These are phyloP conservation scores for Lanistes nyassanus DNA, from an alignment of 1,140 invertebrate genomes.

Conservation along the genomic window DNA sequence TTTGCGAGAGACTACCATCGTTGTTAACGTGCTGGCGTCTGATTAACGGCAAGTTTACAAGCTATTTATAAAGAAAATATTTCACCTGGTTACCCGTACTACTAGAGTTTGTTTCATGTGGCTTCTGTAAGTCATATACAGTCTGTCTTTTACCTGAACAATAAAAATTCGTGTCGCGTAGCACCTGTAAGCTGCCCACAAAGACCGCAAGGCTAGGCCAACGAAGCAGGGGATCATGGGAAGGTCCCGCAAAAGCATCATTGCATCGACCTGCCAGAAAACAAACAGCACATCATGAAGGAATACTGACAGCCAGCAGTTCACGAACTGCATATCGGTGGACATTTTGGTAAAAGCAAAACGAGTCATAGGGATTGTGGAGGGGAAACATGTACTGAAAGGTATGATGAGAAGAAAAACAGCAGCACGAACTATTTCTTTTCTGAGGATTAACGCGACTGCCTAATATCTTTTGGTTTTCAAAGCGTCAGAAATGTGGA, in stretches of 20 bases:
- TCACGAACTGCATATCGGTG: not conserved
- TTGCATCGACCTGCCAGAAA: not conserved
- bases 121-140: too few relatives aligned
- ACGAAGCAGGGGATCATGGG: conserved; percentile 21
- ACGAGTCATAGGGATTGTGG: not conserved
- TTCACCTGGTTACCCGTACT: too few relatives aligned
- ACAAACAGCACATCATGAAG: not conserved
- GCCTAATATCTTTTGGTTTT: too few relatives aligned
- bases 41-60: too few relatives aligned
- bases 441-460: too few relatives aligned
- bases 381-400: not conserved
- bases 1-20: too few relatives aligned
- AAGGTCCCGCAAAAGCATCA: conserved; percentile 9
- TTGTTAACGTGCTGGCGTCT: too few relatives aligned
- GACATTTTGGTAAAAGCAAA: not conserved
- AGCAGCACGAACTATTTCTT: not conserved
- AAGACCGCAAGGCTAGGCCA: conserved; percentile 4
- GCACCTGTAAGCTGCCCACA: conserved; percentile 16
- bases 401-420: not conserved
- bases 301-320: not conserved
- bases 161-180: not conserved
- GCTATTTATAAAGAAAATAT: too few relatives aligned
- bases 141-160: conserved; percentile 16
- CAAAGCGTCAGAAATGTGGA: too few relatives aligned
- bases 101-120: too few relatives aligned